Base-by-base conservation (phyloP, 2,113 vertebrate species). In the Pluvianellus socialis region DNA sequence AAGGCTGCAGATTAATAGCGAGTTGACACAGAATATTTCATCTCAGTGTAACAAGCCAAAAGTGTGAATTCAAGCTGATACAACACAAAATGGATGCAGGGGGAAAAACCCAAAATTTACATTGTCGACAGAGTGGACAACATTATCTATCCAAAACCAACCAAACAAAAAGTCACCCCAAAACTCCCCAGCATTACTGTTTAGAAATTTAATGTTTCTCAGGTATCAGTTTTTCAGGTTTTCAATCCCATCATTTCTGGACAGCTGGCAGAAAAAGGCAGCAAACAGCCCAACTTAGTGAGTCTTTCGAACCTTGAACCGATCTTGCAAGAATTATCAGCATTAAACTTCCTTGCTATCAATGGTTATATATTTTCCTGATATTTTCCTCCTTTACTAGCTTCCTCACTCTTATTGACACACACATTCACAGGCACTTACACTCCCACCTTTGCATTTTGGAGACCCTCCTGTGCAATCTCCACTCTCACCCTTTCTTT, bases 201-300 rank as follows among this genome's bases (percentile, higher is more conserved):
- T 86, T 44, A 33, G 9, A 83, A 73, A 91, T 56, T 6, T 17
- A 65, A 4, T 22, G 4, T 89, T 89, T 86, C 35, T 62, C 53
- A 81, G 33, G 35, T 10, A 13, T 35, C 7, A 5, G 4, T 67
- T 86, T 72, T 84, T 88, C 17, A 77, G 35, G 24, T 67, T 67
- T 88, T 59, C 27, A 44, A 6, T 66, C 66, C 75, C 21, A 28
- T 24, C 10, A 12, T 63, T 56, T 74, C 40, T 71, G 74, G 33
- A 66, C 22, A 88, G 40, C 14, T 79, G 56, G n/a, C 21, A 88
- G 42, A 59, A 91, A 74, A 92, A 71, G 40, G 12, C 65, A 82
- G 17, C 30, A 65, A 72, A 35, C 35, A 62, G 12, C 11, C 61
- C 2, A 2, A 40, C 6, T 70, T 1, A 0, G 10, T 18, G 14